phyloP scores from a whole-genome alignment of 1,140 invertebrate species.

The Calliphora vicina region DNA sequence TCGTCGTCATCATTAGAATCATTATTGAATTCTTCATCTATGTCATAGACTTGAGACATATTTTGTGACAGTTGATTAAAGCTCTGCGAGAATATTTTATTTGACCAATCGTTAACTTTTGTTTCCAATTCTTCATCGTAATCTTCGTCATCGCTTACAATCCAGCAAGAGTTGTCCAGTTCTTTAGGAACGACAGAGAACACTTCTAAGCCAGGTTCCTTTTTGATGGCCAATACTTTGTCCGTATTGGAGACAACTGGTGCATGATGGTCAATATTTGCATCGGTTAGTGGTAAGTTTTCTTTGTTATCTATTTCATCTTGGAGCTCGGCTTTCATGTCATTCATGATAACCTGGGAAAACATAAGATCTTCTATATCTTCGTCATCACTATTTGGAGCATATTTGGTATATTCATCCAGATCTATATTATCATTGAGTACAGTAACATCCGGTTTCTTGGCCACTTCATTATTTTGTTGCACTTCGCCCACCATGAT shows the following conservation, averaged over 20 bases:
- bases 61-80: constrained; percentile 15
- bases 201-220: not conserved
- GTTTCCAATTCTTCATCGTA: constrained; percentile 48
- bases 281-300: not conserved
- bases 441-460: not conserved
- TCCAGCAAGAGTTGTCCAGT: constrained; percentile 32
- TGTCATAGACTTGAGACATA: constrained; percentile 37
- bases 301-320: constrained; percentile 36
- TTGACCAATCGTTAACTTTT: constrained; percentile 53
- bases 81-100: constrained; percentile 47
- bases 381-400: constrained; percentile 6
- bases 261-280: not conserved
- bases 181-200: not conserved
- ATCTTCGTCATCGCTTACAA: constrained; percentile 36
- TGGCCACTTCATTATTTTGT: not conserved
- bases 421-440: constrained; percentile 15
- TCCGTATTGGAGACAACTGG: not conserved
- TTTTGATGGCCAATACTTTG: not conserved
- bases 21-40: not conserved
- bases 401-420: constrained; percentile 13
- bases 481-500: not conserved
- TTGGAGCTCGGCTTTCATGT: constrained; percentile 55
- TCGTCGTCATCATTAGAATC: not conserved
- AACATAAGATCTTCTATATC: constrained; percentile 29
- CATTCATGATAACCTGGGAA: constrained; percentile 39